Evolutionary conservation across 2,797 vertebrate species (phyloP), one percentile per base, ranked within the genome.

Genomic region (Scyliorhinus canicula): DNA sequence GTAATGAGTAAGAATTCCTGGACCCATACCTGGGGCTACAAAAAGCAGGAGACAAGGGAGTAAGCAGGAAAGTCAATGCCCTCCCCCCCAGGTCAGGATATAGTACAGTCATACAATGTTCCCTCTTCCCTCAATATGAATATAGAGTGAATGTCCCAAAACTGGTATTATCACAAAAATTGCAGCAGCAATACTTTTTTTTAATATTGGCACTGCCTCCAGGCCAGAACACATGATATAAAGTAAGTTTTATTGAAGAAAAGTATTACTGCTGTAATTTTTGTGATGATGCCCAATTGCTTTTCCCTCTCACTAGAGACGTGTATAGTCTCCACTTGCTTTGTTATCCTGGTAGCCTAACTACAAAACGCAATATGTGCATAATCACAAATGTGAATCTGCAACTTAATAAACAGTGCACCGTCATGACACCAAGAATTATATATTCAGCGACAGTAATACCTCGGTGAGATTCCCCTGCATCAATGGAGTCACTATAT

Each of bases 181-280:
- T 91, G 88, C 86, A 91, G 88, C 88, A 91, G 57, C 88, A 91
- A 91, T 91, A 91, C 57, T 63, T 91, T 91, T 88, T 91, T 91
- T 91, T 91, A 91, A 91, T 91, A 91, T 91, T 91, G 57, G 7
- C 60, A 91, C 60, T 91, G 88, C 88, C 88, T 91, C n/a, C 88
- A 91, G 88, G 88, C 88, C 57, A 91, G 21, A 65, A 57, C 88
- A 90, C 57, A 91, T 91, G 88, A 26, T 91, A 91, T 91, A 91
- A 91, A 65, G 88, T 91, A 91, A 91, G 60, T 91, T 91, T 91
- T 91, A 91, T 91, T 91, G 63, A 91, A 91, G 88, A 65, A 91
- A 91, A 91, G 88, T 91, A 91, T 91, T 91, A 91, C 88, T 91
- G 88, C 88, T 91, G 88, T 91, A 91, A 91, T 91, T 91, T 91